phyloP scores from a whole-genome alignment of 53 echinoderm and acorn worm genomes.

The Paracentrotus lividus region DNA sequence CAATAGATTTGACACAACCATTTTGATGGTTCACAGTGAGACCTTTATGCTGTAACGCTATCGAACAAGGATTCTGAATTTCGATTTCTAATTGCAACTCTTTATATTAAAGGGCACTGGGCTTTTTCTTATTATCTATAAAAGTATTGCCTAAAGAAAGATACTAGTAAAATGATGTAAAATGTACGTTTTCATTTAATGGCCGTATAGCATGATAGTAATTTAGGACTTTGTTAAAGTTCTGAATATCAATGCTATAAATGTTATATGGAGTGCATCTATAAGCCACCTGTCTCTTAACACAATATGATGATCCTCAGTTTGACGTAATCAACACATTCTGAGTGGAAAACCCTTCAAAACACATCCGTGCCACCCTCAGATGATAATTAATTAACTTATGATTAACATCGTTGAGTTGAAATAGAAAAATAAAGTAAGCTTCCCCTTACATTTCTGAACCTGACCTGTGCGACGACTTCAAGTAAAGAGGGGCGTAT shows the following conservation, averaged over 20 bases:
- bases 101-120: too few species aligned
- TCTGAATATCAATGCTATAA: neutral
- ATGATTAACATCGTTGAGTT: constrained; percentile 20
- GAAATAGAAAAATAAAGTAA: neutral
- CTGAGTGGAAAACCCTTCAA: neutral
- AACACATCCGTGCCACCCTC: constrained; percentile 40
- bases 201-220: neutral
- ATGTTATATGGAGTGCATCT: neutral
- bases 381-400: constrained; percentile 38
- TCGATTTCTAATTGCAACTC: too few species aligned
- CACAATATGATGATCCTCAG: neutral
- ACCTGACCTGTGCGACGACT: neutral
- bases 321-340: constrained; percentile 15
- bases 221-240: neutral
- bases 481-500: neutral
- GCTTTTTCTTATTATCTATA: neutral
- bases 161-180: too few species aligned
- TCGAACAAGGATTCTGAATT: too few species aligned
- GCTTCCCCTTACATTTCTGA: neutral
- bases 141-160: too few species aligned
- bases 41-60: too few species aligned
- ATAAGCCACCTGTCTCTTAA: neutral
- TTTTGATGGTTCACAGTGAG: too few species aligned
- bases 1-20: too few species aligned
- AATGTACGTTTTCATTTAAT: neutral